These are phyloP conservation scores for Lochmaea crataegi DNA, from an alignment of 2,888 invertebrate genomes.

Conservation along the genomic window DNA sequence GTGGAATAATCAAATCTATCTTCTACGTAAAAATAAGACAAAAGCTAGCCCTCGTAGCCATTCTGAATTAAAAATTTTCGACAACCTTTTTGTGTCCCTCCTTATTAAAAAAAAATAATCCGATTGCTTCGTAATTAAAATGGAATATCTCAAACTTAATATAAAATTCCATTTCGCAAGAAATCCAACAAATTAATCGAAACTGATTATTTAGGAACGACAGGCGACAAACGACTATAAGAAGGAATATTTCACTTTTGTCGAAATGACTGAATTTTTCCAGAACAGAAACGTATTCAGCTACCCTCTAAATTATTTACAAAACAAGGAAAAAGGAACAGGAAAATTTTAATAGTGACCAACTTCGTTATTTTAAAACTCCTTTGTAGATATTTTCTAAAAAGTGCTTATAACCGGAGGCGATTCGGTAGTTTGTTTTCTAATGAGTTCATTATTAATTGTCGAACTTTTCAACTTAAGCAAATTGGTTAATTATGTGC, in stretches of 20 bases:
- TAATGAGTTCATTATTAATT: no score
- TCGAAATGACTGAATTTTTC: background rate
- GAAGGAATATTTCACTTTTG: background rate
- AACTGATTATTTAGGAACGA: background rate
- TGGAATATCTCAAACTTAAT: background rate
- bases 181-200: background rate
- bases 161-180: background rate
- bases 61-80: background rate
- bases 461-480: no score
- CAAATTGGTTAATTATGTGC: no score
- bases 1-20: no score
- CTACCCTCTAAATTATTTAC: background rate
- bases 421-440: no score
- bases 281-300: background rate
- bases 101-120: background rate
- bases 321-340: no score
- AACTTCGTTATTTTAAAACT: no score
- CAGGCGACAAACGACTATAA: constrained; percentile 4
- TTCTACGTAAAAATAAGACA: no score
- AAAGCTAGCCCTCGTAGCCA: no score
- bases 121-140: background rate
- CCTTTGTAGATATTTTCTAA: no score
- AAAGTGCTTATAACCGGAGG: no score
- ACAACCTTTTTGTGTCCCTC: background rate
- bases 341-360: no score